Percentiles rank a stretch among this genome's conserved stretches.
phyloP scores from a whole-genome alignment of 2,113 vertebrate species.

The Beaufortia kweichowensis region DNA sequence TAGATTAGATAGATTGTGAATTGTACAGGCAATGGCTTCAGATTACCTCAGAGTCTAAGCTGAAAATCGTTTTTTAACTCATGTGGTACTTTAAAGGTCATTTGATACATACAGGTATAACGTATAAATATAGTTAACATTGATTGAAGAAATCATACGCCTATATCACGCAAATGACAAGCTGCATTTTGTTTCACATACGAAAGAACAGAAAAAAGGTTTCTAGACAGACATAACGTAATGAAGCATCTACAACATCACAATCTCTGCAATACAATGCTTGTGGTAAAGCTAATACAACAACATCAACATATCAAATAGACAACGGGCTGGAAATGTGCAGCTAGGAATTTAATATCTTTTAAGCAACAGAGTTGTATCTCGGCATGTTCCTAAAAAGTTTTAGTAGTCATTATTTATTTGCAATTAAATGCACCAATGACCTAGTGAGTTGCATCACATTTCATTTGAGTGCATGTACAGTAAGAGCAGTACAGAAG shows the following conservation, averaged over 20 bases:
- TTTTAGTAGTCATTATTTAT: background rate
- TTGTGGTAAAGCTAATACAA: background rate
- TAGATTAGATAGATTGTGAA: constrained; percentile 13
- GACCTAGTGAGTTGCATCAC: constrained; percentile 15
- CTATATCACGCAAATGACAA: constrained; percentile 6
- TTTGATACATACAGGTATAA: constrained; percentile 15
- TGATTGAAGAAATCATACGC: background rate
- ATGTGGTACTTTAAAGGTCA: background rate
- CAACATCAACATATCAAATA: background rate
- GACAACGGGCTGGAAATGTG: background rate
- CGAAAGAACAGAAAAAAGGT: background rate
- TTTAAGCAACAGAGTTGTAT: background rate
- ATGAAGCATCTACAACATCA: background rate
- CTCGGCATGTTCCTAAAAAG: background rate
- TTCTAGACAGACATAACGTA: background rate
- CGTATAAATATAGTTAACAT: constrained; percentile 10
- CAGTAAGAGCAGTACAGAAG: background rate
- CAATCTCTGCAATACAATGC: background rate
- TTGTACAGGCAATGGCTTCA: background rate
- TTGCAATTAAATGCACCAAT: background rate
- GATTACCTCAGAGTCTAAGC: constrained; percentile 5
- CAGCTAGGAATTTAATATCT: background rate
- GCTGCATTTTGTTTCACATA: background rate
- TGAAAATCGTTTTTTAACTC: background rate
- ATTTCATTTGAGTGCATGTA: no score